phyloP scores from a whole-genome alignment of 2,797 vertebrate genomes.

The Eidolon dupreanum region DNA sequence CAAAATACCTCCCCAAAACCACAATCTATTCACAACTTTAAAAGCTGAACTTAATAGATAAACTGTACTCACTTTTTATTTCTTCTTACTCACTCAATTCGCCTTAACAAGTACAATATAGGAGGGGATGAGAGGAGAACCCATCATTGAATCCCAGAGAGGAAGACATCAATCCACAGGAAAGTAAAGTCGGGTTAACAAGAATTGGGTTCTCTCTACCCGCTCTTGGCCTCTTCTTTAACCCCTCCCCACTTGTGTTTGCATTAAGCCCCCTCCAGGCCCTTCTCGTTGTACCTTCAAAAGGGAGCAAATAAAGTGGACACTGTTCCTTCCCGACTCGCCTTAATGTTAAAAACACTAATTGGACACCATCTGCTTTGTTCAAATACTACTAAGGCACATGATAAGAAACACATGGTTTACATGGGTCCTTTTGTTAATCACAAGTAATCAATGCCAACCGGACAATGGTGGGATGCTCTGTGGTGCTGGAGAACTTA shows the following conservation, averaged over 20 bases:
- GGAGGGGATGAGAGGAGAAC: background rate
- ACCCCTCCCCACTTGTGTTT: background rate
- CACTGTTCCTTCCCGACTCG: background rate
- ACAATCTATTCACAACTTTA: background rate
- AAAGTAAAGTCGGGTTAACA: background rate
- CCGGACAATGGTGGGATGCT: background rate
- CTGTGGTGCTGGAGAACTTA: background rate
- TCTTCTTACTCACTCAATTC: background rate
- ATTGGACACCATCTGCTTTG: background rate
- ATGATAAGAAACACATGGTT: background rate
- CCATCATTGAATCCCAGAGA: background rate
- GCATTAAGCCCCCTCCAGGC: accelerated
- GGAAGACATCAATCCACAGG: background rate
- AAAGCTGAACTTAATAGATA: background rate
- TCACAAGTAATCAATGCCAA: background rate
- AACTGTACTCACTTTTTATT: background rate
- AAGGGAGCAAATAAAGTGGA: background rate
- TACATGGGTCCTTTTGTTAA: background rate
- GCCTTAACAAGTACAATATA: background rate
- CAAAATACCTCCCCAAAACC: background rate
- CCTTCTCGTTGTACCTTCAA: background rate
- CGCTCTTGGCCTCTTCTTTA: background rate
- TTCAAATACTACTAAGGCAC: background rate
- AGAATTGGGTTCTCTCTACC: background rate
- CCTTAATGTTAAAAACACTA: background rate